Percentiles rank a stretch among this genome's conserved stretches.
phyloP scores from a whole-genome alignment of 2,113 vertebrate species.

The Irena cyanogastra region DNA sequence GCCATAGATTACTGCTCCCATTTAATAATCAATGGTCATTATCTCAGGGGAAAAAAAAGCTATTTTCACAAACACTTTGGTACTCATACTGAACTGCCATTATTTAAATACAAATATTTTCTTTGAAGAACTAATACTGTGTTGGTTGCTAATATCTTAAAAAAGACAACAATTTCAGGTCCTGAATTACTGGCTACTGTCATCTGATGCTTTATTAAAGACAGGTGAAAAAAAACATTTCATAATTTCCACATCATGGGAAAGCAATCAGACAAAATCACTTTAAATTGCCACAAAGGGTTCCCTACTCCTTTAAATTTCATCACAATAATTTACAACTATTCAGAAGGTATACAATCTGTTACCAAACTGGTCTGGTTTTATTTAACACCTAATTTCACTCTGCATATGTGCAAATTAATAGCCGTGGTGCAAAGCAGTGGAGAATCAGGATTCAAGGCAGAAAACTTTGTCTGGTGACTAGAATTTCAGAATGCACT shows the following conservation, averaged over 20 bases:
- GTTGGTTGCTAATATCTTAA: neutral
- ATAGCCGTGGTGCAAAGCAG: neutral
- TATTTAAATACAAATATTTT: neutral
- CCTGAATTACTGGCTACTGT: neutral
- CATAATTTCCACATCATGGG: neutral
- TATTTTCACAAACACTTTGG: neutral
- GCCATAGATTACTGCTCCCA: neutral
- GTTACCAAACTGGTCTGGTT: neutral
- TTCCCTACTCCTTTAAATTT: neutral
- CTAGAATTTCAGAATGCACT: neutral
- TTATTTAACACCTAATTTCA: conserved; percentile 28
- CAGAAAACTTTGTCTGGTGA: neutral
- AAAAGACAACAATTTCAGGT: neutral
- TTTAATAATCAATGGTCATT: neutral
- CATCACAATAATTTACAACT: neutral
- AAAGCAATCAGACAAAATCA: neutral
- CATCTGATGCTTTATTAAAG: neutral
- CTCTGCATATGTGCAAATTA: conserved; percentile 13
- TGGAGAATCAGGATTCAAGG: neutral
- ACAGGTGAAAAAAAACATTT: neutral
- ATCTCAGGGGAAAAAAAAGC: neutral
- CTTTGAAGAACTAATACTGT: neutral
- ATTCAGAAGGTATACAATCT: neutral
- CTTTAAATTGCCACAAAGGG: neutral
- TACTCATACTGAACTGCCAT: neutral